phyloP scores from a whole-genome alignment of 2,113 vertebrate genomes.

The Phocoena phocoena region DNA sequence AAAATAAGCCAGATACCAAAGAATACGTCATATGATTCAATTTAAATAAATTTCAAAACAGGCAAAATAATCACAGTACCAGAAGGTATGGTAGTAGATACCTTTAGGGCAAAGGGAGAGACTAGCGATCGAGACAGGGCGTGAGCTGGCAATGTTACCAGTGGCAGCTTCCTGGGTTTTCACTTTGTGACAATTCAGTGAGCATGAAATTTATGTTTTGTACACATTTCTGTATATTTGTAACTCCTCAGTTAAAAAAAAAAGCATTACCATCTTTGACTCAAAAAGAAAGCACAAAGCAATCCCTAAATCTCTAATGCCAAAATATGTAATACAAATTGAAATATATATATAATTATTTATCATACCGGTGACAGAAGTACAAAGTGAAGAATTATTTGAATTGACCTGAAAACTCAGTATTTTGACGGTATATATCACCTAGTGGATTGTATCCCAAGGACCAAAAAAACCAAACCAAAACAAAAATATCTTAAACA shows the following conservation, averaged over 20 bases:
- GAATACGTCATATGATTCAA: too few relatives aligned
- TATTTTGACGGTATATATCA: not conserved
- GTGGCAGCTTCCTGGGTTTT: not conserved
- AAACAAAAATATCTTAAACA: not conserved
- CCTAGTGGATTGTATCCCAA: not conserved
- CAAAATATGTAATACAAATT: not conserved
- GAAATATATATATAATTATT: not conserved
- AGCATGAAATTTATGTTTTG: not conserved
- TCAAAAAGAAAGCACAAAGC: not conserved
- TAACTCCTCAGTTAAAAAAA: not conserved
- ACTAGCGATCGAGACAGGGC: rapidly evolving
- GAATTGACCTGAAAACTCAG: not conserved
- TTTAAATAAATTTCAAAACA: not conserved
- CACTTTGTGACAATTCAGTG: not conserved
- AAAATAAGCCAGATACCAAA: not conserved
- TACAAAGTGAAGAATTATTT: not conserved
- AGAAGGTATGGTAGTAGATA: rapidly evolving
- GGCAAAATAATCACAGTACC: not conserved
- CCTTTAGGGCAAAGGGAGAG: not conserved
- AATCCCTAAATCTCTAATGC: not conserved
- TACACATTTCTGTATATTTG: not conserved
- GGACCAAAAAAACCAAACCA: not conserved
- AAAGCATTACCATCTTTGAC: not conserved
- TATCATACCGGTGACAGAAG: not conserved
- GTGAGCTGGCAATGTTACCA: not conserved